These are phyloP conservation scores for Dascyllus trimaculatus DNA, from an alignment of 2,113 vertebrate species.

Conservation along the genomic window DNA sequence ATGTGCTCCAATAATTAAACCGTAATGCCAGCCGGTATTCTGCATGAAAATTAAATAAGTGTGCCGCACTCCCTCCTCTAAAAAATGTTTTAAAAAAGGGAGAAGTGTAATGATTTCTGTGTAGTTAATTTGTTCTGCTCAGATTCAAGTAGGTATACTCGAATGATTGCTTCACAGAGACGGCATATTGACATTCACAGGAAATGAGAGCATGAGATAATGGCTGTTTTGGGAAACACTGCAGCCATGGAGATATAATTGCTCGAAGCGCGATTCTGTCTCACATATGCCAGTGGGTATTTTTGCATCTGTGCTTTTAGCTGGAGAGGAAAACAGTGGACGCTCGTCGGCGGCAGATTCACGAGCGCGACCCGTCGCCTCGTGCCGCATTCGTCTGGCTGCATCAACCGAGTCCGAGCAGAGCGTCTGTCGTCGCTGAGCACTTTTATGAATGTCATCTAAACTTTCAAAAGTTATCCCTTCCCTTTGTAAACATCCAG, in stretches of 20 bases:
- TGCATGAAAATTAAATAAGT: conserved; percentile 1
- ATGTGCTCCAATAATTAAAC: conserved; percentile 54
- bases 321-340: conserved; percentile 5
- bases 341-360: neutral
- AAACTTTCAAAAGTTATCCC: conserved; percentile 42
- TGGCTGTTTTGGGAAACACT: conserved; percentile 43
- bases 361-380: neutral
- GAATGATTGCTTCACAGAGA: conserved; percentile 24
- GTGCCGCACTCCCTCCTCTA: neutral
- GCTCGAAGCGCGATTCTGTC: conserved; percentile 25
- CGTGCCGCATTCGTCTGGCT: conserved; percentile 4
- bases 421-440: neutral
- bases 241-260: conserved; percentile 42
- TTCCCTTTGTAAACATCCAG: conserved; percentile 44
- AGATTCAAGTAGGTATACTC: conserved; percentile 22
- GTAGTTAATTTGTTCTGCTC: conserved; percentile 31
- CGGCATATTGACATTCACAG: conserved; percentile 38
- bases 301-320: conserved; percentile 28
- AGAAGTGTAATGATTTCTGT: conserved; percentile 29
- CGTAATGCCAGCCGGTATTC: conserved; percentile 32
- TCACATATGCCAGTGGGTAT: conserved; percentile 16
- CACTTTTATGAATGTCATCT: conserved; percentile 39
- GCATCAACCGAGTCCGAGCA: neutral
- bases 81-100: neutral
- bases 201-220: conserved; percentile 41